phyloP scores from a whole-genome alignment of 1,140 invertebrate genomes.

The Zaprionus vittiger region DNA sequence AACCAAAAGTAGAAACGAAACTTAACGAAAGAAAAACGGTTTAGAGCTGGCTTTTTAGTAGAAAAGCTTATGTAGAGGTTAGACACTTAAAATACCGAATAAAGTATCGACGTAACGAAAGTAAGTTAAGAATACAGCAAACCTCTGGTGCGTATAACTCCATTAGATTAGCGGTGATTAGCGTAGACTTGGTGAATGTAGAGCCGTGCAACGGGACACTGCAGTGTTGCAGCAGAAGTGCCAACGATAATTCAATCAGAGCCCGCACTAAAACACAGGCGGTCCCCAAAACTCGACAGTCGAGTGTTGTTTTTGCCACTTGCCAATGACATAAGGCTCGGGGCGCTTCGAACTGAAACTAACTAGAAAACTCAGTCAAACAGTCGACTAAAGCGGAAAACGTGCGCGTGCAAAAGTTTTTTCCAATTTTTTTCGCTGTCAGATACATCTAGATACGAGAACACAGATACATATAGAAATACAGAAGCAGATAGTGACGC shows the following conservation, averaged over 20 bases:
- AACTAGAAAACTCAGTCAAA: conserved; percentile 67
- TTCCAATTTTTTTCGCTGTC: not conserved
- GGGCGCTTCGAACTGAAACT: conserved; percentile 27
- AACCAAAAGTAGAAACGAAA: conserved; percentile 41
- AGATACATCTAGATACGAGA: conserved; percentile 4
- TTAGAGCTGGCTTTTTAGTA: conserved; percentile 55
- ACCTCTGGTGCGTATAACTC: conserved; percentile 80
- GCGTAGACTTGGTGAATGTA: conserved; percentile 37
- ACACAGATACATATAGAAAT: not conserved
- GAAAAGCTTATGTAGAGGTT: conserved; percentile 36
- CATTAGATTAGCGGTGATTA: conserved; percentile 69
- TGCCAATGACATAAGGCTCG: not conserved
- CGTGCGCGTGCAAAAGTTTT: conserved; percentile 67
- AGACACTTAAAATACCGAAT: conserved; percentile 20
- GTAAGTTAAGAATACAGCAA: conserved; percentile 56
- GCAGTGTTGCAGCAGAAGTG: conserved; percentile 54
- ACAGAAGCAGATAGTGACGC: conserved; percentile 16
- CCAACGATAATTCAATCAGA: conserved; percentile 72
- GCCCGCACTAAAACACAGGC: conserved; percentile 1
- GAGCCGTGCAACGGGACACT: conserved; percentile 14
- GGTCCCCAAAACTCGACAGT: not conserved
- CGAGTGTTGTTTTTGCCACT: conserved; percentile 2
- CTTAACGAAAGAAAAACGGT: conserved; percentile 51
- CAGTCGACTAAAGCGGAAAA: conserved; percentile 70
- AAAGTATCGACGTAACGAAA: conserved; percentile 46